phyloP scores from a whole-genome alignment of 2,113 vertebrate genomes.

The Elaphurus davidianus region DNA sequence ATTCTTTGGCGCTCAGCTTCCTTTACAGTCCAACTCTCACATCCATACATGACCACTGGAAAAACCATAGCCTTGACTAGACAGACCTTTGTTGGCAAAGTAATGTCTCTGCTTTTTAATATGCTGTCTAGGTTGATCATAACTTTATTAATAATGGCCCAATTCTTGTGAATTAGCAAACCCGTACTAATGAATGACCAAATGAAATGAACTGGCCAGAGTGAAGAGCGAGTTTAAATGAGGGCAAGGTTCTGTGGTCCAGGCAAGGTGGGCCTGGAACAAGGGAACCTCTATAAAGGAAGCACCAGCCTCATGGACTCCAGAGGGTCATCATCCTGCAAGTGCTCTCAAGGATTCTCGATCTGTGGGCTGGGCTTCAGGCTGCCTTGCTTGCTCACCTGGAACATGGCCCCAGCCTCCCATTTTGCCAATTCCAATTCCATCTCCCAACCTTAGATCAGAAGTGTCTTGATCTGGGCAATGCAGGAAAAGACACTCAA shows the following conservation, averaged over 20 bases:
- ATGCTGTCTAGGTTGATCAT: too few species aligned
- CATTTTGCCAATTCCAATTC: neutral
- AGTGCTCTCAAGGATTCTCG: neutral
- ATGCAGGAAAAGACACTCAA: neutral
- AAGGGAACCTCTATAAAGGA: neutral
- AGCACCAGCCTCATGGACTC: neutral
- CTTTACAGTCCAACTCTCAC: too few species aligned
- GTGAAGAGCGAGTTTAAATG: neutral
- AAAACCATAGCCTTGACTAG: too few species aligned
- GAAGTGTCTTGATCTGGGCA: neutral
- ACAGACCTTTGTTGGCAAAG: too few species aligned
- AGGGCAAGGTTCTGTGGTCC: neutral
- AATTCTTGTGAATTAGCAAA: neutral
- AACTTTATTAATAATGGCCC: neutral
- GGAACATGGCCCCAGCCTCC: neutral
- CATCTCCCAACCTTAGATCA: neutral
- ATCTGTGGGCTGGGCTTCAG: neutral
- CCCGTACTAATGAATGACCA: neutral
- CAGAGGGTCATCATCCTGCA: neutral
- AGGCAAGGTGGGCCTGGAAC: fast-evolving
- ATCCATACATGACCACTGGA: too few species aligned
- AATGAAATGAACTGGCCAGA: neutral
- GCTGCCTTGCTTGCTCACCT: neutral
- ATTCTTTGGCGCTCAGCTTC: too few species aligned
- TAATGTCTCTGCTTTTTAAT: too few species aligned